A percentile compares a stretch with the other conserved stretches of the same genome.
Conservation (phyloP, 1,140 invertebrate genomes). For the Cheumatopsyche charites region DNA sequence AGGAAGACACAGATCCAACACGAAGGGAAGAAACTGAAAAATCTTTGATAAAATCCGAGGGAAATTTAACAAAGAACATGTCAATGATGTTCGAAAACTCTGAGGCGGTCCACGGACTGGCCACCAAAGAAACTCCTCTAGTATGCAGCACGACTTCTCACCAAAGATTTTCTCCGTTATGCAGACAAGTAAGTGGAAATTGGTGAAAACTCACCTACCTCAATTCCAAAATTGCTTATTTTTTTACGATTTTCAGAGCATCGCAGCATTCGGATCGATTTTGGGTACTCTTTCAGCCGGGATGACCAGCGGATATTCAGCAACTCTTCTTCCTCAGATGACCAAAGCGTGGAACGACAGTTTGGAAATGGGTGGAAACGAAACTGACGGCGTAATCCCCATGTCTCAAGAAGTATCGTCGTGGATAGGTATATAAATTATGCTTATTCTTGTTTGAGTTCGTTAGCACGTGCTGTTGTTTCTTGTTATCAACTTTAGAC, state of each 20-base stretch:
- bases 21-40: neutral
- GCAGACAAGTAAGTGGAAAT: slow-evolving; percentile 40
- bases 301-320: slow-evolving; percentile 67
- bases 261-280: slow-evolving; percentile 63
- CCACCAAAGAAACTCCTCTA: slow-evolving; percentile 24
- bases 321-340: slow-evolving; percentile 68
- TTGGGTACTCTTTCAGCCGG: slow-evolving; percentile 62
- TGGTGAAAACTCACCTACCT: no score
- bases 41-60: neutral
- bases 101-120: neutral
- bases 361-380: neutral
- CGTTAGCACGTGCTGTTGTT: neutral
- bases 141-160: slow-evolving; percentile 38
- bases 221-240: no score
- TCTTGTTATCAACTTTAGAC: neutral
- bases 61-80: slow-evolving; percentile 43
- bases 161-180: slow-evolving; percentile 44
- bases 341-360: slow-evolving; percentile 45
- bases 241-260: slow-evolving; percentile 57
- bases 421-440: slow-evolving; percentile 65
- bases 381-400: slow-evolving; percentile 53
- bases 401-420: slow-evolving; percentile 61
- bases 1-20: neutral
- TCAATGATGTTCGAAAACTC: slow-evolving; percentile 38
- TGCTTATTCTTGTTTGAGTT: neutral